These are phyloP conservation scores for Zaprionus capensis DNA, from an alignment of 1,140 invertebrate genomes.

Conservation along the genomic window DNA sequence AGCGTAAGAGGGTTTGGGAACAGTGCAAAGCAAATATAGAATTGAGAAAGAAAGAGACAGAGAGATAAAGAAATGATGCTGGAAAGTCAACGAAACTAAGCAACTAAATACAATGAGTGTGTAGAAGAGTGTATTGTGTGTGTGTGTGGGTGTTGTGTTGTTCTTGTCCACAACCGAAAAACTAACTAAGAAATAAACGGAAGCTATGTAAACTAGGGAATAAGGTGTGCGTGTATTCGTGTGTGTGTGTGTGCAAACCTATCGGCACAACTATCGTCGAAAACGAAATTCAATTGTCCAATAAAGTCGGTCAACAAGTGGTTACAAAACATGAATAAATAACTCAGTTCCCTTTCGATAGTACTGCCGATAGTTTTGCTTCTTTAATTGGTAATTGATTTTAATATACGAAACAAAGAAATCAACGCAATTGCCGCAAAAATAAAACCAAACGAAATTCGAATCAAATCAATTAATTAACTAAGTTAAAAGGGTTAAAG, in stretches of 20 bases:
- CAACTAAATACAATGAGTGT: constrained; percentile 20
- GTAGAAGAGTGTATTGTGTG: constrained; percentile 11
- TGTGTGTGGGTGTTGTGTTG: constrained; percentile 11
- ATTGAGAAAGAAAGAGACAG: constrained; percentile 10
- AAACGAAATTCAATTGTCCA: not conserved
- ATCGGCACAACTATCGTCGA: not conserved
- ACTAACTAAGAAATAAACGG: constrained; percentile 25
- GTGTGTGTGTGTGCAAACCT: constrained; percentile 3
- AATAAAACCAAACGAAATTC: constrained; percentile 6
- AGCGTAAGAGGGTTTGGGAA: not conserved
- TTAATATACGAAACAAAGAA: constrained; percentile 17
- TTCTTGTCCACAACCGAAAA: constrained; percentile 39
- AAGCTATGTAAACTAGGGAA: constrained; percentile 13
- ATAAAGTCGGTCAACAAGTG: not conserved
- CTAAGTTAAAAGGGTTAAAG: constrained; percentile 2
- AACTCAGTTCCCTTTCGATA: not conserved
- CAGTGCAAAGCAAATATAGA: constrained; percentile 27
- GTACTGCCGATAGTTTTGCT: constrained; percentile 1
- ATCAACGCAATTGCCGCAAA: constrained; percentile 49
- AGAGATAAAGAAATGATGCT: constrained; percentile 1
- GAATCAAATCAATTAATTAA: constrained; percentile 10
- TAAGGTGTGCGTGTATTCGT: constrained; percentile 15
- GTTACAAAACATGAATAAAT: not conserved
- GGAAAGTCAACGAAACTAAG: constrained; percentile 11
- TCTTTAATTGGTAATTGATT: not conserved